Conservation (phyloP, 1,140 invertebrate genomes). For the Plutomurus gul region DNA sequence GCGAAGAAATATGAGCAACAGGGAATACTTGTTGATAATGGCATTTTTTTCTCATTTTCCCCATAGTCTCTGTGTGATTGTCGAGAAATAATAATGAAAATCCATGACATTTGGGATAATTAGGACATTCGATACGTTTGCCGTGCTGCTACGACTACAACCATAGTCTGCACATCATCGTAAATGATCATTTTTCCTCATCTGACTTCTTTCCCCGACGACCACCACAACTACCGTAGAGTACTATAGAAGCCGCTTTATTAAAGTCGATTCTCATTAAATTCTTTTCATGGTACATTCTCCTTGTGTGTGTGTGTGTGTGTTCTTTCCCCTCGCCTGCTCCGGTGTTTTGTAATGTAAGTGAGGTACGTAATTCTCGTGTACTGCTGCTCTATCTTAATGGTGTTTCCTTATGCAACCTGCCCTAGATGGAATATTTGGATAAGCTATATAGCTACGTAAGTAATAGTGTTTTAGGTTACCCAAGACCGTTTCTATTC, state of each 20-base stretch:
- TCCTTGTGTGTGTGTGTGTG: too few species aligned
- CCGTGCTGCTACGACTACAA: not conserved
- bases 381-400: too few species aligned
- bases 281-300: too few species aligned
- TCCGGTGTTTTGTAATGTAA: too few species aligned
- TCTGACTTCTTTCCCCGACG: not conserved
- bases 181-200: constrained; percentile 14
- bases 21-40: constrained; percentile 27
- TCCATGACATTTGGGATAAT: constrained; percentile 35
- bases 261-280: not conserved
- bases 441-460: too few species aligned
- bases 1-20: not conserved
- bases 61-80: not conserved
- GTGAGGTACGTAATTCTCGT: too few species aligned
- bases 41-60: constrained; percentile 15
- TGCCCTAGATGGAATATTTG: too few species aligned
- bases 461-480: too few species aligned
- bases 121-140: constrained; percentile 31
- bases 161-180: not conserved
- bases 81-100: constrained; percentile 21
- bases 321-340: too few species aligned
- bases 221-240: not conserved
- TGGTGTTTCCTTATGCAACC: too few species aligned
- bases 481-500: too few species aligned
- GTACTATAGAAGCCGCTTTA: not conserved